Conservation (phyloP, 2,888 invertebrate species). For the Chrysolina americana region DNA sequence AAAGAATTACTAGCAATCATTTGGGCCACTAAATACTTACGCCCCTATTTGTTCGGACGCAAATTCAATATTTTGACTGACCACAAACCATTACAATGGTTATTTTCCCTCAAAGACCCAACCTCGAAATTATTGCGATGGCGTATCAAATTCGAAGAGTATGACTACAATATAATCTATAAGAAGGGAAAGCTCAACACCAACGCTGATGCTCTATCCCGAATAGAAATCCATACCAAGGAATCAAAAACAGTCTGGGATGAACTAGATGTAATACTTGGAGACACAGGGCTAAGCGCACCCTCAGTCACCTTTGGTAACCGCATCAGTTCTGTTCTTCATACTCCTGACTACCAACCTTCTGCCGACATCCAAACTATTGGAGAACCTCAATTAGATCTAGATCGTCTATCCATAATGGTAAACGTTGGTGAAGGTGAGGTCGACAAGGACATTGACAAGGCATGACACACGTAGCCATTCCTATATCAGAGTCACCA, state of each 20-base stretch:
- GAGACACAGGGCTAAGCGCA: background rate
- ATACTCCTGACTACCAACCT: background rate
- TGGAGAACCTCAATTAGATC: constrained; percentile 11
- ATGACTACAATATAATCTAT: constrained; percentile 13
- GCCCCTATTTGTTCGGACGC: constrained; percentile 44
- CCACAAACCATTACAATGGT: constrained; percentile 34
- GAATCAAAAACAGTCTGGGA: background rate
- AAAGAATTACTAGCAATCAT: constrained; percentile 47
- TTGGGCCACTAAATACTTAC: constrained; percentile 45
- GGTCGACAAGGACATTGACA: background rate
- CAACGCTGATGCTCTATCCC: constrained; percentile 11
- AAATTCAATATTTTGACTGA: constrained; percentile 39
- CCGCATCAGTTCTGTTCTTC: background rate
- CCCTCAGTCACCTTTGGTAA: background rate
- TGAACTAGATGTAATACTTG: background rate
- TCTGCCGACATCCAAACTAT: background rate
- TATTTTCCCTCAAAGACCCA: constrained; percentile 11
- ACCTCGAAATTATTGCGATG: background rate
- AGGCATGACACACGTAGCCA: background rate
- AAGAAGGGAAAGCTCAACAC: background rate
- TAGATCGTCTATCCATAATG: background rate
- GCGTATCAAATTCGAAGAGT: constrained; percentile 4
- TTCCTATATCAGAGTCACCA: constrained; percentile 23
- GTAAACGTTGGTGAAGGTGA: too few relatives aligned
- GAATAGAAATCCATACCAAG: constrained; percentile 8